Evolutionary conservation across 2,797 vertebrate species (phyloP).

Genomic region (Bufotes viridis): DNA sequence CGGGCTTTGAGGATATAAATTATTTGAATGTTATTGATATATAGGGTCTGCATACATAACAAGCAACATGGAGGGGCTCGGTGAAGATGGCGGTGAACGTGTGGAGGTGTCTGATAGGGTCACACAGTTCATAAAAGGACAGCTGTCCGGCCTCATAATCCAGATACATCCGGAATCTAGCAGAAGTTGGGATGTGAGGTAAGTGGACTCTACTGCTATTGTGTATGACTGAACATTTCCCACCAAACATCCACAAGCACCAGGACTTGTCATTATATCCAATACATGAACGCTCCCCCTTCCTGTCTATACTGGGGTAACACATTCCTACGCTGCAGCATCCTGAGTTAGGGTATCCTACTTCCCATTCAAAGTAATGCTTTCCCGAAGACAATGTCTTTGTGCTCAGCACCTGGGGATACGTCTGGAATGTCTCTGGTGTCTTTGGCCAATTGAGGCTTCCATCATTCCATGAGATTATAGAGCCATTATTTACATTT

Average conservation of each 20-base stretch:
- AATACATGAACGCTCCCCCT: neutral
- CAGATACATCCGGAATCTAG: neutral
- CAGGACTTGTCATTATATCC: neutral
- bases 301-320: neutral
- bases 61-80: neutral
- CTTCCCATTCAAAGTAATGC: neutral
- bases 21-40: neutral
- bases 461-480: neutral
- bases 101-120: neutral
- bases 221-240: neutral
- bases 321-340: neutral
- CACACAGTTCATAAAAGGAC: neutral
- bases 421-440: neutral
- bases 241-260: neutral
- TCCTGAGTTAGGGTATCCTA: neutral
- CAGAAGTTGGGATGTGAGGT: neutral
- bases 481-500: neutral
- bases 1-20: neutral
- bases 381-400: neutral
- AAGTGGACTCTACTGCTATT: neutral
- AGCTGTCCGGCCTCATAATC: neutral
- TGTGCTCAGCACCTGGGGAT: neutral
- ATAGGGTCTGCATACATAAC: neutral
- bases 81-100: neutral
- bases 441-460: neutral